Base-by-base conservation (phyloP, 2,888 invertebrate species). In the Piscicola geometra region DNA sequence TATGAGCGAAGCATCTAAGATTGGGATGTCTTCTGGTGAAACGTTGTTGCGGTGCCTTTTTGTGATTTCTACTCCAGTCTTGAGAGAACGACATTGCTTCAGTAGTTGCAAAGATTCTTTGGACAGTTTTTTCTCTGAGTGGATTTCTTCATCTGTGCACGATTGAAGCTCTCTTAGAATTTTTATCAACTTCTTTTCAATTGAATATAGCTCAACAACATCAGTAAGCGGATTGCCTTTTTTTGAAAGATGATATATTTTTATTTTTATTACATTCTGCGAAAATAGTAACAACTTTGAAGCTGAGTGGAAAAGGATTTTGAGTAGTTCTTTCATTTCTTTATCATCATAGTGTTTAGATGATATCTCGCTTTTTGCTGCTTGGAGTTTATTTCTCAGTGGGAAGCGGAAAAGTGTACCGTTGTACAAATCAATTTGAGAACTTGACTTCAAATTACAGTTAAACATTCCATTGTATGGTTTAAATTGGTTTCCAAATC, bases 381-480 rank as follows among this genome's bases (percentile, higher is more conserved):
- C 82, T 75, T 83, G 82, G 32, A 75, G 71, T 32, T 75, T 73
- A 36, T 81, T 83, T 75, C 84, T 75, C 21, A 84, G 78, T 21
- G 84, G 84, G 33, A 84, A 80, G 25, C 84, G 78, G 76, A 84
- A 83, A 50, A 84, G 79, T 3, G 84, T 83, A 21, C 82, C 83
- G n/a, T 79, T 71, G 70, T 76, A 82, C 5, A 75, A 75, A 25
- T 79, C 78, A 25, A 77, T 69, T 25, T 75, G 67, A 18, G 77
- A 69, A 28, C 78, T 78, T 12, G 79, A 67, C 15, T 74, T 67
- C n/a, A 80, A 75, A 47, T 80, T 78, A 76, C 82, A 83, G 18
- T 80, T 81, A 76, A 83, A 83, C 3, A 83, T 76, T 12, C 79
- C 79, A 47, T 82, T 77, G 77, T 79, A 83, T 25, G 83, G 83